These are phyloP conservation scores for Emydoidea blandingii DNA, from an alignment of 2,797 vertebrate genomes.

Conservation along the genomic window DNA sequence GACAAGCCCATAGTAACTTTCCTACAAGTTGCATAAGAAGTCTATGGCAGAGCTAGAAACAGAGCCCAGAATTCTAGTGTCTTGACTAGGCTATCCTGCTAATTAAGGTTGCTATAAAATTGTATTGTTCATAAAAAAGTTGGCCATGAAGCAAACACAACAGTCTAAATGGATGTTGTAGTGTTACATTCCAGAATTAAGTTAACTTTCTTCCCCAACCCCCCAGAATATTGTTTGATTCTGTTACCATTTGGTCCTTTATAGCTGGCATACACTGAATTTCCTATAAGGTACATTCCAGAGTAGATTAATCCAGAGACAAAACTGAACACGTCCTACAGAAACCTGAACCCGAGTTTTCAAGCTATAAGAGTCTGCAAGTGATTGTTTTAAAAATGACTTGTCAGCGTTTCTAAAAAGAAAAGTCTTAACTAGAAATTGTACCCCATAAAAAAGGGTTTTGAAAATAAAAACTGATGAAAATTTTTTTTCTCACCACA, in stretches of 20 bases:
- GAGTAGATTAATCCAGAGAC: background rate
- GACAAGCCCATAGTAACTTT: background rate
- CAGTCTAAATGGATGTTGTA: constrained; percentile 36
- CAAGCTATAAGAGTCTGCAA: background rate
- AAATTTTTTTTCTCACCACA: background rate
- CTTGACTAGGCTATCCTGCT: background rate
- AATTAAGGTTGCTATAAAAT: constrained; percentile 2
- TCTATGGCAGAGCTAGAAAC: background rate
- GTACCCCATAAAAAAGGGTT: background rate
- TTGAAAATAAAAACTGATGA: background rate
- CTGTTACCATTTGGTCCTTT: background rate
- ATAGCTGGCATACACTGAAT: background rate
- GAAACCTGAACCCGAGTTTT: background rate
- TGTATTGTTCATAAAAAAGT: constrained; percentile 34
- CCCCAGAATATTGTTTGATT: constrained; percentile 37
- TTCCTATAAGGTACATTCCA: background rate
- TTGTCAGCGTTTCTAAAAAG: background rate
- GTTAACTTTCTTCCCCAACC: constrained; percentile 27
- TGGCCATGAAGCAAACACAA: background rate
- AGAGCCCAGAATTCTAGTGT: background rate
- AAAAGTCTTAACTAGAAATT: background rate
- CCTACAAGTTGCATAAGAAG: background rate
- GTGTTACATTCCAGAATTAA: constrained; percentile 36
- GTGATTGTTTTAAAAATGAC: background rate
- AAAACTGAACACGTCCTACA: background rate